Evolutionary conservation across 2,888 invertebrate genomes (phyloP), one percentile per base, ranked within the genome.

Genomic region (Torymus aiolomorphi): DNA sequence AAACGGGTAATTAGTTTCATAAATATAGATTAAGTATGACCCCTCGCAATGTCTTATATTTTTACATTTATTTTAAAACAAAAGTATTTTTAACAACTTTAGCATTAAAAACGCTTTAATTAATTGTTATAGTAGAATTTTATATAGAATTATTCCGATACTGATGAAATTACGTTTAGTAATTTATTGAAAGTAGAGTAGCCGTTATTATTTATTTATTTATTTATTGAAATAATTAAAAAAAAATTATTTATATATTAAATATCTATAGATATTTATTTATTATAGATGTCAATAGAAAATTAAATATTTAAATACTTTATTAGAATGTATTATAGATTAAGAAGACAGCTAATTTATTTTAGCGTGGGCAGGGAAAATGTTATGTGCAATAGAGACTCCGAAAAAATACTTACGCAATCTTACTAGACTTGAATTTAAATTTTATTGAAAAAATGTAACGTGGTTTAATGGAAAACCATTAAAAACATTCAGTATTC

Each of bases 361-460:
- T 52, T 76, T 76, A 70, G 31, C 18, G 14, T 62, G 57, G 78
- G 14, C 49, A 42, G 14, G 74, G 67, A 12, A 63, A 31, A 31
- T 13, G 51, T 74, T 20, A 10, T 18, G 62, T 74, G 57, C 57
- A 75, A 71, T 61, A 75, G 8, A 42, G 42, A 8, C 42, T 42
- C 42, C 42, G 42, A 42, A 42, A 42, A 42, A 8, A 42, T 42
- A 42, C 42, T 42, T 42, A 42, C 42, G 8, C 8, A 8, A 8
- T 10, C 8, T 42, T 42, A 42, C 42, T 8, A 42, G 42, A 42
- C 42, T 42, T 8, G 42, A 42, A 42, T 42, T 42, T 8, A 42
- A 42, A 5, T 42, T 42, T 42, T 8, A 42, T 42, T 42, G 42
- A 42, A 5, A 10, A 42, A 42, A 42, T 42, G 42, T 42, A 42